Base-by-base conservation (phyloP, 2,113 vertebrate genomes). In the Ochotona princeps region DNA sequence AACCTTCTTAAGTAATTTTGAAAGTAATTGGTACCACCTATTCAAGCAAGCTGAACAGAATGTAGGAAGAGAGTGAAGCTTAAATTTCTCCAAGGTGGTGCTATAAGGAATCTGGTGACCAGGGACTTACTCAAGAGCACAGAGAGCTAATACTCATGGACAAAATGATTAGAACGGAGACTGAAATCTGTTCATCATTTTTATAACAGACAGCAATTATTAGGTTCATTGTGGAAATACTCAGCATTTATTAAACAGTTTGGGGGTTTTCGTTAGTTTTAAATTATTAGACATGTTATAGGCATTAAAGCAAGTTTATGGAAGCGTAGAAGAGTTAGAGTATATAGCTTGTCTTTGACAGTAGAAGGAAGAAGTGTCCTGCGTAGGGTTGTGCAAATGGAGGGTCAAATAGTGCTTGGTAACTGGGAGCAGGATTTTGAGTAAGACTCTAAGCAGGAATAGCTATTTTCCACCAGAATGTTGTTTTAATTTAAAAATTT, bases 21-120 rank as follows among this genome's bases (percentile, higher is more conserved):
- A 93, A 70, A 80, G 80, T 44, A 60, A 60, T 88, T 88, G 66
- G 63, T 32, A 21, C 79, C 86, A 47, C 74, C 54, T 60, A 74
- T 82, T 80, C 11, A 90, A 44, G 20, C 26, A 93, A 47, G 20
- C 5, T 67, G 28, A 73, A 23, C 11, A 65, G 35, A 69, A 28
- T 32, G 1, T 26, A 47, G 65, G 82, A 74, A 85, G 51, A 81
- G 15, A 90, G 67, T 17, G 7, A 63, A 69, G 9, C 5, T 44
- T 49, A 57, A 44, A 15, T 47, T 92, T 94, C 9, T 35, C 28
- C 32, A 47, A 73, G 28, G 30, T 14, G 21, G 83, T 81, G 3
- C 32, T 82, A 57, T 74, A 79, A 82, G 15, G 18, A 75, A 85
- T 21, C 32, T 38, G 21, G 72, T 38, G 25, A 1, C 20, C 63